Conservation (phyloP, 2,113 vertebrate species). For the Zapornia atra region DNA sequence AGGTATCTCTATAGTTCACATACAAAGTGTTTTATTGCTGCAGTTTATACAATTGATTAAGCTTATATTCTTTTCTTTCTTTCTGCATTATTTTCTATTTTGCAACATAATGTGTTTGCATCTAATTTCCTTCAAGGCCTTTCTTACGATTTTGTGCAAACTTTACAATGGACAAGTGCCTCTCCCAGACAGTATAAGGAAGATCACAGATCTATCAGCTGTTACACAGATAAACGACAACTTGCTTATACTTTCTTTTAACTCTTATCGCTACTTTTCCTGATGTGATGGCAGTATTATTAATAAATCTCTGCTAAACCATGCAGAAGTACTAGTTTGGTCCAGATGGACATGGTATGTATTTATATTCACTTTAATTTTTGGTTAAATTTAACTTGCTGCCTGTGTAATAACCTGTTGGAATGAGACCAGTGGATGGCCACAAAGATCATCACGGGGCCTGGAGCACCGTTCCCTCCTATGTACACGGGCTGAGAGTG, state of each 20-base stretch:
- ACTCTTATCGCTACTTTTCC: not conserved
- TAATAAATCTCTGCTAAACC: not conserved
- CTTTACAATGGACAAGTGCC: not conserved
- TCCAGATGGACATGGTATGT: not conserved
- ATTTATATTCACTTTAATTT: not conserved
- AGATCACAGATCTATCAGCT: not conserved
- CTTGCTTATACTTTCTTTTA: not conserved
- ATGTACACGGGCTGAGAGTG: too few relatives aligned
- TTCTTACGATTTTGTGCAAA: not conserved
- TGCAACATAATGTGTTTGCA: not conserved
- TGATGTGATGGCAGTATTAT: not conserved
- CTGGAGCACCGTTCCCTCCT: too few relatives aligned
- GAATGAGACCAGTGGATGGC: too few relatives aligned
- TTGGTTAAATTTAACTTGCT: not conserved
- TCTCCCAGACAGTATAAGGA: not conserved
- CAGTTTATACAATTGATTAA: not conserved
- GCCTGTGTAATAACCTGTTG: not conserved
- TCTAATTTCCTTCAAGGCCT: not conserved
- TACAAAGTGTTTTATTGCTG: not conserved
- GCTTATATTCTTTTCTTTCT: not conserved
- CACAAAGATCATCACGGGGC: too few relatives aligned
- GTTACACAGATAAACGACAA: not conserved
- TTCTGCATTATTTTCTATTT: not conserved
- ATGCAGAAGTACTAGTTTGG: not conserved
- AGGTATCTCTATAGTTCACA: not conserved